Evolutionary conservation across 2,797 vertebrate species (phyloP).

Genomic region (Lycodopsis pacificus): DNA sequence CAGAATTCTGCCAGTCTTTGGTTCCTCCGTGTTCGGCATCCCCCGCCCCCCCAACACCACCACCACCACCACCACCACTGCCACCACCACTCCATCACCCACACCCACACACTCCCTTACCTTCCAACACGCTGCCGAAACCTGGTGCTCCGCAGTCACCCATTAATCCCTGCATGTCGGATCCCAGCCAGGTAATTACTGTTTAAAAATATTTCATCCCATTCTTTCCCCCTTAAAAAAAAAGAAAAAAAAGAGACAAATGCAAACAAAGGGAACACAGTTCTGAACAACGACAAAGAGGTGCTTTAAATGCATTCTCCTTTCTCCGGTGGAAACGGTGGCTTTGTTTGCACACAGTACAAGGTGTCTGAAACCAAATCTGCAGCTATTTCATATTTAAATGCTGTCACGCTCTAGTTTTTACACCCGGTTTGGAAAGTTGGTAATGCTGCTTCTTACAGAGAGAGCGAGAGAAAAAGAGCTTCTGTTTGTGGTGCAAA

Average conservation of each 20-base stretch:
- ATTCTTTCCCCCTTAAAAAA: constrained; percentile 87
- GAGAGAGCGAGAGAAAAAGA: constrained; percentile 19
- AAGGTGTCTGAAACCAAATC: constrained; percentile 86
- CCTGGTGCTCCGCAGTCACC: constrained; percentile 94
- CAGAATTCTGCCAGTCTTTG: constrained; percentile 81
- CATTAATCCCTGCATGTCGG: constrained; percentile 98
- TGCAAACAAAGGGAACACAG: constrained; percentile 86
- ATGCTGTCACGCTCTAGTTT: constrained; percentile 86
- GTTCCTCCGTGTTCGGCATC: constrained; percentile 61
- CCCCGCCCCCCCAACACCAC: neutral
- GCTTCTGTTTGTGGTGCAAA: constrained; percentile 49
- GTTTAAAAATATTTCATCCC: constrained; percentile 99
- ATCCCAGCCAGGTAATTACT: constrained; percentile 99
- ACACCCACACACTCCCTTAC: constrained; percentile 84
- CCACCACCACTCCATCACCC: constrained; percentile 58
- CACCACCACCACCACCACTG: neutral
- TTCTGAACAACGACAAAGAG: constrained; percentile 86
- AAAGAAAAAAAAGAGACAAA: constrained; percentile 73
- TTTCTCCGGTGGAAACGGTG: constrained; percentile 79
- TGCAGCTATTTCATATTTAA: constrained; percentile 87
- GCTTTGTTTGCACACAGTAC: constrained; percentile 84
- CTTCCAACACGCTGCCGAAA: constrained; percentile 94
- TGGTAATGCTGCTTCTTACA: constrained; percentile 70
- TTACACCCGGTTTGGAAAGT: constrained; percentile 75
- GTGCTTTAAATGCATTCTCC: constrained; percentile 80